Conservation (phyloP, 2,888 invertebrate genomes). For the Macropis europaea region DNA sequence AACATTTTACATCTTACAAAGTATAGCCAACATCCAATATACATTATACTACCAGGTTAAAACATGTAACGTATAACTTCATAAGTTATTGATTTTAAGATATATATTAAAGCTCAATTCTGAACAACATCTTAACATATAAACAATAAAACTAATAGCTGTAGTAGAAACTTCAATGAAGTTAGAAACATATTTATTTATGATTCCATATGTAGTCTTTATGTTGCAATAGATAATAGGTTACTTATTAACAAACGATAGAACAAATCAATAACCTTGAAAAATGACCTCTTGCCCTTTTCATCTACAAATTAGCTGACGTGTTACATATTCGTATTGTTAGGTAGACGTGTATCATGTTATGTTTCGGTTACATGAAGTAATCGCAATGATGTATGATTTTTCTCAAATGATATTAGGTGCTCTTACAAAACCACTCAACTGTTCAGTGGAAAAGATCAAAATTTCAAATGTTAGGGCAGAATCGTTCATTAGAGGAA, state of each 20-base stretch:
- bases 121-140: neutral
- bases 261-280: constrained; percentile 37
- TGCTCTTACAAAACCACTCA: neutral
- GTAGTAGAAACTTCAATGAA: neutral
- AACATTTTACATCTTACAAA: neutral
- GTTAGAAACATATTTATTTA: neutral
- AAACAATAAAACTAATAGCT: neutral
- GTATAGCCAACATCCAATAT: neutral
- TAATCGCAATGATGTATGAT: neutral
- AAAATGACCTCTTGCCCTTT: constrained; percentile 41
- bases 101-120: neutral
- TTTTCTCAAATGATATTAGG: neutral
- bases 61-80: constrained; percentile 15
- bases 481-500: neutral
- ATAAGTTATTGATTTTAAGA: neutral
- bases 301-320: neutral
- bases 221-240: neutral
- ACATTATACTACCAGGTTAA: constrained; percentile 28
- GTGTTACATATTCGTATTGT: constrained; percentile 2
- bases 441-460: neutral
- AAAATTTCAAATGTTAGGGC: neutral
- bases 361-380: neutral
- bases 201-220: neutral
- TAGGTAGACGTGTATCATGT: neutral
- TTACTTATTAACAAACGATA: neutral